Percentiles rank a stretch among this genome's conserved stretches.
phyloP scores from a whole-genome alignment of 30 jellyfish, hydroid and myxozoan genomes.

The Turritopsis dohrnii region DNA sequence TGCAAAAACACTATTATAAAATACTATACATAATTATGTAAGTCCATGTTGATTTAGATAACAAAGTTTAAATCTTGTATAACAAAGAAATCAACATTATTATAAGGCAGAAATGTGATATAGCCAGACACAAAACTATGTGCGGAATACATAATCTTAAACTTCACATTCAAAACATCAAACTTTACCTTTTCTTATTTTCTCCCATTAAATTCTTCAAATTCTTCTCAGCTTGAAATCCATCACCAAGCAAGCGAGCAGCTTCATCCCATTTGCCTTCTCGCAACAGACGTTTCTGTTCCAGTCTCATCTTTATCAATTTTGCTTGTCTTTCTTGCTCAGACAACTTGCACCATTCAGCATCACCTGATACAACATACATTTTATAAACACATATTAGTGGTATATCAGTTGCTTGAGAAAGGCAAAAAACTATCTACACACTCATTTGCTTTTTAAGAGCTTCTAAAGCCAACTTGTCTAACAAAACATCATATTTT shows the following conservation, averaged over 20 bases:
- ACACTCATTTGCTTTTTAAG: constrained; percentile 71
- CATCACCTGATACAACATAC: constrained; percentile 84
- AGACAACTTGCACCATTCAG: constrained; percentile 85
- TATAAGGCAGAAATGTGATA: no score
- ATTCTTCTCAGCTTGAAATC: constrained; percentile 77
- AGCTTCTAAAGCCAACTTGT: constrained; percentile 66
- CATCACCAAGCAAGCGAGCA: constrained; percentile 89
- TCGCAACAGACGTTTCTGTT: constrained; percentile 64
- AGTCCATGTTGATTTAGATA: no score
- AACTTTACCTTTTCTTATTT: constrained; percentile 53
- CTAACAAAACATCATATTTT: constrained; percentile 72
- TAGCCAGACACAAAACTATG: no score
- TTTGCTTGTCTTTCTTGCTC: constrained; percentile 87
- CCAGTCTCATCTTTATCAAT: constrained; percentile 64
- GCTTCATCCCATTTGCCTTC: constrained; percentile 96
- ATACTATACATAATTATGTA: no score
- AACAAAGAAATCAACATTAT: no score
- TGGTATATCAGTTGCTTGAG: no score
- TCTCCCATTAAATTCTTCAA: constrained; percentile 89
- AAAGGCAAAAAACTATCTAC: no score
- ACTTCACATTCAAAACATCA: no score
- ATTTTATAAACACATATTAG: no score
- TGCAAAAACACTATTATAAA: no score
- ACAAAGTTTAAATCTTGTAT: no score
- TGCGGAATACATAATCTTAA: no score